These are phyloP conservation scores for Drosophila takahashii DNA, from an alignment of 1,140 invertebrate species.

Conservation along the genomic window DNA sequence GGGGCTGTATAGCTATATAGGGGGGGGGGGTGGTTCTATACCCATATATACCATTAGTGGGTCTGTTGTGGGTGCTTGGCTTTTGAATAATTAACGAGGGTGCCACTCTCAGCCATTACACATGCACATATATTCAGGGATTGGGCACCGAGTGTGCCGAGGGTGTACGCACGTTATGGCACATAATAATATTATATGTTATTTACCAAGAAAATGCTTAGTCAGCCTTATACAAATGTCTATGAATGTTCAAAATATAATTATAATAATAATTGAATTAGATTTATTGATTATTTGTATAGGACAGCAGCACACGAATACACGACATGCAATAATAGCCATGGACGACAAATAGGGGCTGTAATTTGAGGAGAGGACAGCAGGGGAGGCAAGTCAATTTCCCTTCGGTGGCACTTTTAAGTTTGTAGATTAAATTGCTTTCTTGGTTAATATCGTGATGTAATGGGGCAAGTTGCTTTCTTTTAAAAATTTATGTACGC, in stretches of 20 bases:
- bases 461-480: slow-evolving; percentile 24
- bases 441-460: slow-evolving; percentile 21
- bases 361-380: slow-evolving; percentile 5
- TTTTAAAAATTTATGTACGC: slow-evolving; percentile 23
- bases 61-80: slow-evolving; percentile 70
- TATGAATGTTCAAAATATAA: slow-evolving; percentile 84
- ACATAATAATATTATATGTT: slow-evolving; percentile 83
- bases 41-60: slow-evolving; percentile 48
- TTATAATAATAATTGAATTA: slow-evolving; percentile 84
- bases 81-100: slow-evolving; percentile 82
- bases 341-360: slow-evolving; percentile 37
- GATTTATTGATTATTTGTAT: slow-evolving; percentile 83
- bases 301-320: slow-evolving; percentile 52
- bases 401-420: slow-evolving; percentile 25
- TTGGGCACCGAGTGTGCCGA: slow-evolving; percentile 3
- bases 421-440: slow-evolving; percentile 22
- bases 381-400: slow-evolving; percentile 10
- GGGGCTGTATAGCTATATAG: neutral
- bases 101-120: slow-evolving; percentile 70
- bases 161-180: slow-evolving; percentile 56
- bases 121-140: slow-evolving; percentile 28
- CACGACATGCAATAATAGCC: slow-evolving; percentile 43
- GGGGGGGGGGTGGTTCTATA: neutral
- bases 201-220: slow-evolving; percentile 83
- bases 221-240: slow-evolving; percentile 83